phyloP scores from a whole-genome alignment of 2,113 vertebrate species.

The Sula dactylatra region DNA sequence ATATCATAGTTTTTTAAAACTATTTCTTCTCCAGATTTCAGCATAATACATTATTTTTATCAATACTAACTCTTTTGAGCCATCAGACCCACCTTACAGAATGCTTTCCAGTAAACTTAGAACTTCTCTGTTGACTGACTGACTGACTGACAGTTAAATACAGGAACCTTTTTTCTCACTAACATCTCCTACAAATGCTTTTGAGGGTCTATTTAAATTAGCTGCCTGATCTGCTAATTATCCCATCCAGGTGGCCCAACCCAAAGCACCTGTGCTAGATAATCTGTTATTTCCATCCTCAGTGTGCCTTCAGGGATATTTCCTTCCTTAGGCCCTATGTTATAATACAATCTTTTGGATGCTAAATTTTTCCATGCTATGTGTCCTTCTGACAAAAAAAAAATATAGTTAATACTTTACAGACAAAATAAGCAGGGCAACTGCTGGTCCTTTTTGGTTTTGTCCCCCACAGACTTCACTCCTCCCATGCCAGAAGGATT shows the following conservation, averaged over 20 bases:
- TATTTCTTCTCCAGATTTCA: background rate
- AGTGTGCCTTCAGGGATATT: background rate
- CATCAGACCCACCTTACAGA: background rate
- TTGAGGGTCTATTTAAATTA: background rate
- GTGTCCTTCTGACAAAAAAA: background rate
- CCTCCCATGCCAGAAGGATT: background rate
- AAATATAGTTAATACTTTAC: background rate
- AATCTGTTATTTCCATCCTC: no score
- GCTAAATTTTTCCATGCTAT: background rate
- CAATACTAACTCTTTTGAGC: no score
- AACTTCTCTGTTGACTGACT: no score
- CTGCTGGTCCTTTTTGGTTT: background rate
- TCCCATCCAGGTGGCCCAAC: background rate
- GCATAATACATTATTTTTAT: background rate
- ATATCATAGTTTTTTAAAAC: background rate
- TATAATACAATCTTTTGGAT: background rate
- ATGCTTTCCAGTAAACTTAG: no score
- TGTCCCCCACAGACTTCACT: background rate
- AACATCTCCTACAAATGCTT: fast-evolving
- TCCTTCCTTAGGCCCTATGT: background rate
- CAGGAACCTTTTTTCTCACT: no score
- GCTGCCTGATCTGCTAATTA: background rate
- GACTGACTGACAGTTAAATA: fast-evolving
- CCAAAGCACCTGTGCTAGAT: background rate
- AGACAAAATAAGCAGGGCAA: background rate